Conservation (phyloP, 2,888 invertebrate species). For the Apodemia hepburni region DNA sequence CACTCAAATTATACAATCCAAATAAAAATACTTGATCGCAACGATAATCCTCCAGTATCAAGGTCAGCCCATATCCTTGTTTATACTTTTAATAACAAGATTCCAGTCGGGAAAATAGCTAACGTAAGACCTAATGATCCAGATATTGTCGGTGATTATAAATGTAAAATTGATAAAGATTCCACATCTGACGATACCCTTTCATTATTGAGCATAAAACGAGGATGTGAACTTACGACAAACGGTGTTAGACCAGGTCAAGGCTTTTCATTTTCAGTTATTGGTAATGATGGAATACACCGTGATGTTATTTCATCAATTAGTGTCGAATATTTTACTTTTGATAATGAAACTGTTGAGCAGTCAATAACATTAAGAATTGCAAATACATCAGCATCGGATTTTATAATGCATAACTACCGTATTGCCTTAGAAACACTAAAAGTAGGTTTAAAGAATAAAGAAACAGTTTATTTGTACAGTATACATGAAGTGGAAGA, state of each 20-base stretch:
- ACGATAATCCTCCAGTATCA: slow-evolving; percentile 93
- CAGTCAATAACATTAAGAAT: slow-evolving; percentile 90
- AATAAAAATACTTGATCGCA: slow-evolving; percentile 91
- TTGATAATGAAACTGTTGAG: slow-evolving; percentile 90
- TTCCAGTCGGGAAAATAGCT: slow-evolving; percentile 91
- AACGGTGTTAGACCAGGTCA: slow-evolving; percentile 85
- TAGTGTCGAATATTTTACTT: slow-evolving; percentile 89
- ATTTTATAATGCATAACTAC: slow-evolving; percentile 89
- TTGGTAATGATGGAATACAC: slow-evolving; percentile 95
- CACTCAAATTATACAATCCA: slow-evolving; percentile 88
- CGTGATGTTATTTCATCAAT: slow-evolving; percentile 92
- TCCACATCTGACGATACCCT: slow-evolving; percentile 79
- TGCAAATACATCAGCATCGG: slow-evolving; percentile 84
- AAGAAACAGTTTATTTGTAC: slow-evolving; percentile 85
- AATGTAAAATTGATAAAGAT: slow-evolving; percentile 89
- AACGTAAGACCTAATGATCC: slow-evolving; percentile 95
- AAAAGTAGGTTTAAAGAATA: slow-evolving; percentile 82
- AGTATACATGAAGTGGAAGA: slow-evolving; percentile 85
- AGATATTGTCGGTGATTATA: slow-evolving; percentile 94
- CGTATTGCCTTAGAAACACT: slow-evolving; percentile 86
- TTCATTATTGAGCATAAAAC: slow-evolving; percentile 84
- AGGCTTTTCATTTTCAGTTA: slow-evolving; percentile 88
- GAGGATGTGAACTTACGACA: slow-evolving; percentile 90
- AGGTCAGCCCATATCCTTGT: slow-evolving; percentile 90
- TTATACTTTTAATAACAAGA: slow-evolving; percentile 87